Evolutionary conservation across 2,888 invertebrate genomes (phyloP).

Genomic region (Rhamphomyia laevipes): DNA sequence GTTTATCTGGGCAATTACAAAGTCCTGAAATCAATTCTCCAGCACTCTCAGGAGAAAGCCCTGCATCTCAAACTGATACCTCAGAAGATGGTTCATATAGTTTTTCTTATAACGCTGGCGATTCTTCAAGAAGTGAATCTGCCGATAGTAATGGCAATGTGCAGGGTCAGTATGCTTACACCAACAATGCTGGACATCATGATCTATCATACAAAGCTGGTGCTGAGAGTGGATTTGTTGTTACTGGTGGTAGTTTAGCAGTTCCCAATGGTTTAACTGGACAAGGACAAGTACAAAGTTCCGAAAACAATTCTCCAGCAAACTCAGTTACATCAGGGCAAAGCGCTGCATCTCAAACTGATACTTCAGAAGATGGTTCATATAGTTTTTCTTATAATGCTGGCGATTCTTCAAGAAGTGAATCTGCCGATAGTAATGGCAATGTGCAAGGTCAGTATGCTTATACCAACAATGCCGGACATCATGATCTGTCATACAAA

Average conservation of each 20-base stretch:
- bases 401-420: constrained; percentile 27
- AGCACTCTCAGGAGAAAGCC: too few species aligned
- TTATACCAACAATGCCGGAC: constrained; percentile 56
- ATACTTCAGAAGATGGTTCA: background rate
- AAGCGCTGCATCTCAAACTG: too few species aligned
- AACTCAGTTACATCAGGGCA: too few species aligned
- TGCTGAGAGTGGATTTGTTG: constrained; percentile 51
- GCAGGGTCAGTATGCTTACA: constrained; percentile 51
- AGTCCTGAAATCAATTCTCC: too few species aligned
- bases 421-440: constrained; percentile 27
- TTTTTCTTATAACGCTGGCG: constrained; percentile 26
- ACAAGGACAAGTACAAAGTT: too few species aligned
- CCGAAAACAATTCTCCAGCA: too few species aligned
- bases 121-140: constrained; percentile 28
- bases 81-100: constrained; percentile 13
- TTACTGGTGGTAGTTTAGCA: constrained; percentile 32
- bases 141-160: constrained; percentile 29
- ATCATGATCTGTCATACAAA: constrained; percentile 59
- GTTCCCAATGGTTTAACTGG: too few species aligned
- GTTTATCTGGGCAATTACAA: too few species aligned
- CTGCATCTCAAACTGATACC: too few species aligned
- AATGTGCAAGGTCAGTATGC: constrained; percentile 47
- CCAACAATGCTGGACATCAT: constrained; percentile 60
- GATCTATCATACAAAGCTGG: constrained; percentile 63
- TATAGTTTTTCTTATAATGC: constrained; percentile 27